Conservation (phyloP, 2,797 vertebrate species). For the Helicolenus hilgendorfi region DNA sequence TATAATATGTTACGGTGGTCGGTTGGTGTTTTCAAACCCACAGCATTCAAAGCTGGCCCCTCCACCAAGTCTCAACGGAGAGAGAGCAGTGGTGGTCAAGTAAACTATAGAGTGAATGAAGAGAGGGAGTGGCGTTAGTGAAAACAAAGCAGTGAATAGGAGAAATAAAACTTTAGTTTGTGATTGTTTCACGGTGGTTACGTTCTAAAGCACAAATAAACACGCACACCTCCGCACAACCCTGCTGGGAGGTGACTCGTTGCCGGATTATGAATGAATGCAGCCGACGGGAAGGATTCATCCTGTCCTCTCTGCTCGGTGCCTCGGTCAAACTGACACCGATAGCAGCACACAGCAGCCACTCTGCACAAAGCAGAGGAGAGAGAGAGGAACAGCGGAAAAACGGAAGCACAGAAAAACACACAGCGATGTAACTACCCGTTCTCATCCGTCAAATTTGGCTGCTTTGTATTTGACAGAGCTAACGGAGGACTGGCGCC, state of each 20-base stretch:
- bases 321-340: background rate
- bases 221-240: background rate
- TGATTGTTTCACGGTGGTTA: background rate
- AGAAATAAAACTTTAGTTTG: too few species aligned
- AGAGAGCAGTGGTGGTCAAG: too few species aligned
- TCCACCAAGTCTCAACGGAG: too few species aligned
- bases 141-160: too few species aligned
- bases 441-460: too few species aligned
- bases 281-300: background rate
- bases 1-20: background rate
- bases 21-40: background rate
- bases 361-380: background rate
- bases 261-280: background rate
- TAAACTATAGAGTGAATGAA: too few species aligned
- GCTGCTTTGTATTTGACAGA: too few species aligned
- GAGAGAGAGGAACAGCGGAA: background rate
- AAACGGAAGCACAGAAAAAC: background rate
- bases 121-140: too few species aligned
- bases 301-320: background rate
- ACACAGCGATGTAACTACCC: background rate
- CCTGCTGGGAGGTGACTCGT: background rate
- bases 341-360: background rate
- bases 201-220: background rate
- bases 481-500: too few species aligned
- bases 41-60: background rate